These are phyloP conservation scores for Mustela nigripes DNA, from an alignment of 2,113 vertebrate species.

Conservation along the genomic window DNA sequence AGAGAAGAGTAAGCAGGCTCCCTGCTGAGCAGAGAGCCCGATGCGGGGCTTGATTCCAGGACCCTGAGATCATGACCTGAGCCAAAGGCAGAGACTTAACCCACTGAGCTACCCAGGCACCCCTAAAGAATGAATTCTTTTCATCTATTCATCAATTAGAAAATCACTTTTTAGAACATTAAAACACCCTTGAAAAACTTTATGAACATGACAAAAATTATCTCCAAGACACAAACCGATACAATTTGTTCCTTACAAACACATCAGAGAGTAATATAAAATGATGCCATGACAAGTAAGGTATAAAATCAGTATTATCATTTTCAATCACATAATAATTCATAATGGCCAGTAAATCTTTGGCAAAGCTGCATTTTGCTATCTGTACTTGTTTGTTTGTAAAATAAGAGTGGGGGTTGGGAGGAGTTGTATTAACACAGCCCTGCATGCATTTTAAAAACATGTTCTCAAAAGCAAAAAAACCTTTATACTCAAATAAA, in stretches of 20 bases:
- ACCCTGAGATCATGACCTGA: too few species aligned
- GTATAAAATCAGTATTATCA: constrained; percentile 15
- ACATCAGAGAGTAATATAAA: not conserved
- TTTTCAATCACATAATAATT: constrained; percentile 53
- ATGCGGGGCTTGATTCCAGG: too few species aligned
- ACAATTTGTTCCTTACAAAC: not conserved
- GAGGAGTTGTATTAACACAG: not conserved
- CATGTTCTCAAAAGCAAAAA: not conserved
- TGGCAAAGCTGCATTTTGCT: not conserved
- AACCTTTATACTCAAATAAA: not conserved
- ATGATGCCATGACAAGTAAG: not conserved
- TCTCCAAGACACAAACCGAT: not conserved
- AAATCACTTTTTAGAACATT: constrained; percentile 50
- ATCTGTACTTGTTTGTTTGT: not conserved
- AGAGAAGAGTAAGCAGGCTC: too few species aligned
- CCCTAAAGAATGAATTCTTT: not conserved
- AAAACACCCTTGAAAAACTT: not conserved
- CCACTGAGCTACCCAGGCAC: too few species aligned
- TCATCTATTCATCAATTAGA: constrained; percentile 1
- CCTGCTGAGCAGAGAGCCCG: too few species aligned
- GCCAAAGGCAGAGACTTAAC: too few species aligned
- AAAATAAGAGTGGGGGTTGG: not conserved
- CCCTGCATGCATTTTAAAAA: constrained; percentile 13
- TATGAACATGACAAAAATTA: not conserved
- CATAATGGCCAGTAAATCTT: constrained; percentile 16